Evolutionary conservation across 2,113 vertebrate genomes (phyloP), one percentile per base, ranked within the genome.

Genomic region (Elephas maximus): DNA sequence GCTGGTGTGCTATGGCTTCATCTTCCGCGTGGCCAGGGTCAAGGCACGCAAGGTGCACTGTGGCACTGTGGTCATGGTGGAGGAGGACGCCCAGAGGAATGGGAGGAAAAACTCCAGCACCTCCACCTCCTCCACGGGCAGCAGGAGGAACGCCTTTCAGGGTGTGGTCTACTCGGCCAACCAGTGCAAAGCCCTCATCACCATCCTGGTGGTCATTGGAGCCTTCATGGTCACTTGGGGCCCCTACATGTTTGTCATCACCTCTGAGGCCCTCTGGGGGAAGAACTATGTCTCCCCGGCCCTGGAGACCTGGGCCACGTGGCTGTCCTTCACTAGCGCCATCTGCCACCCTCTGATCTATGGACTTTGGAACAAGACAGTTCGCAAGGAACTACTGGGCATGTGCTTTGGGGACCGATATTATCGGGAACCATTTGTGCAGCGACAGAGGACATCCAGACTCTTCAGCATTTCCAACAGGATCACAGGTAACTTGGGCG

Each of bases 401-500:
- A 99, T 99, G 99, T 99, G 99, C 98, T 99, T 99, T 5, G 99
- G 99, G 41, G 99, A 99, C 95, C 99, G 99, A 20, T 99, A 99
- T 95, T 99, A 99, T 95, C 98, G 99, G 20, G 99, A 99, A 97
- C 99, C 99, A 0, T 99, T 99, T 18, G 99, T 99, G 44, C 99
- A 99, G 20, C 98, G 99, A 0, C 99, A 99, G 9, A 98, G 99
- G 92, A 99, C 99, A 0, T 99, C 99, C 0, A 98, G 99, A 77
- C 99, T 99, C 67, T 99, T 99, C 98, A 99, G 99, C 98, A 99
- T 99, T 98, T 99, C 99, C 89, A 99, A 99, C 95, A 99, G 99
- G 97, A 99, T 99, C 97, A 99, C 99, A 98, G 99, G 99, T 99
- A 97, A 97, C 90, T 6, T 6, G 92, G 77, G 77, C 0, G 2